Percentiles rank a stretch among this genome's conserved stretches.
Conservation (phyloP, 2,888 invertebrate genomes). For the Teinopalpus imperialis region DNA sequence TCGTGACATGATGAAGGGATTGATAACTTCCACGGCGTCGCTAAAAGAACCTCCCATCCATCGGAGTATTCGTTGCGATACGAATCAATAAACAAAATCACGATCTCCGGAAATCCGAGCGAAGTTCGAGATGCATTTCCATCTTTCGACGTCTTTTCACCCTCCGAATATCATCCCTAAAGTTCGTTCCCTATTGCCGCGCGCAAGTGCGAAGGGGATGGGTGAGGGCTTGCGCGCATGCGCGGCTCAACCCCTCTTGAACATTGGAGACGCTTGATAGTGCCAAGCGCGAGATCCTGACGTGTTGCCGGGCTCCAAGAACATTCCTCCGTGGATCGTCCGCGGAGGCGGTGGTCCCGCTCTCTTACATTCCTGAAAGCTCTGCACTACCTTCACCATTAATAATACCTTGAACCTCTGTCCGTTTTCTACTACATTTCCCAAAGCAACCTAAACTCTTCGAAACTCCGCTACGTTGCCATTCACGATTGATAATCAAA, state of each 20-base stretch:
- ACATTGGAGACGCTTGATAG: conserved; percentile 68
- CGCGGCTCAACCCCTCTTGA: conserved; percentile 74
- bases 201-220: conserved; percentile 52
- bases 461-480: conserved; percentile 10
- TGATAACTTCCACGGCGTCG: conserved; percentile 57
- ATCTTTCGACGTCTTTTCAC: conserved; percentile 79
- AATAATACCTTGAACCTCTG: conserved; percentile 35
- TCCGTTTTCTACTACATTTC: conserved; percentile 11
- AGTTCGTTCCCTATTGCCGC: conserved; percentile 50
- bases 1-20: conserved; percentile 65
- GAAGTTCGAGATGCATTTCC: conserved; percentile 79
- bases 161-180: conserved; percentile 77
- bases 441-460: conserved; percentile 10
- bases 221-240: conserved; percentile 56
- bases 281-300: conserved; percentile 67
- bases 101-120: conserved; percentile 79
- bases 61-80: conserved; percentile 55
- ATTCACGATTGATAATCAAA: conserved; percentile 10
- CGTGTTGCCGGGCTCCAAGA: conserved; percentile 63
- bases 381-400: conserved; percentile 35
- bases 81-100: conserved; percentile 81
- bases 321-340: conserved; percentile 78
- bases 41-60: conserved; percentile 47
- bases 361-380: conserved; percentile 66
- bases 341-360: conserved; percentile 76